Base-by-base conservation (phyloP, 2,113 vertebrate genomes). In the Oceanites oceanicus region DNA sequence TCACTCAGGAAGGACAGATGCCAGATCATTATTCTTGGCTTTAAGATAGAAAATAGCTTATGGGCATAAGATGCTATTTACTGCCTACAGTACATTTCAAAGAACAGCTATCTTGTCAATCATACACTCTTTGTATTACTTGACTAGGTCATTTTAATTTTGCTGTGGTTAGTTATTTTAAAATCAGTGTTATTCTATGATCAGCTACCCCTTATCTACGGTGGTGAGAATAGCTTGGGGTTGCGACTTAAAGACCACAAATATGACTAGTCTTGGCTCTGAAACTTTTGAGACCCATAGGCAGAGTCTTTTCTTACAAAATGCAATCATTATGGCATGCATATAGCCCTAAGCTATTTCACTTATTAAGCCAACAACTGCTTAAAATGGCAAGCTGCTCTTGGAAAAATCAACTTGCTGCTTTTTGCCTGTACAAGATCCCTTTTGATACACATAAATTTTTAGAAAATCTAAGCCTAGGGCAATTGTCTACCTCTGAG, bases 291-390 rank as follows among this genome's bases (percentile, higher is more conserved):
- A 93, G 76, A 95, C 36, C 96, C 92, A 97, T 79, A 88, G 94
- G 91, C 96, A 90, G 27, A 53, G 78, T 86, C 88, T 98, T 97
- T 91, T 87, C 95, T 79, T 86, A 93, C 87, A 93, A 97, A 97
- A 96, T 95, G 97, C 92, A 97, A 97, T 97, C 94, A 93, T 73
- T 83, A 80, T 92, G 95, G 96, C 96, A 96, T 95, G 95, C 94
- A 82, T 42, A 90, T 79, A 95, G 97, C 91, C 91, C 91, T 65
- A 75, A 95, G 96, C 95, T 92, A 59, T 97, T 97, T 95, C 87
- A 92, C 80, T 96, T 96, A 95, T 95, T 97, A 96, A 98, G 94
- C 94, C 95, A 97, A 89, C 62, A 95, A 97, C 94, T 96, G 75
- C 88, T 96, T 94, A 96, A 97, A 95, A 97, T 95, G 93, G 97